phyloP scores from a whole-genome alignment of 1,140 invertebrate genomes.

The Episyrphus balteatus region DNA sequence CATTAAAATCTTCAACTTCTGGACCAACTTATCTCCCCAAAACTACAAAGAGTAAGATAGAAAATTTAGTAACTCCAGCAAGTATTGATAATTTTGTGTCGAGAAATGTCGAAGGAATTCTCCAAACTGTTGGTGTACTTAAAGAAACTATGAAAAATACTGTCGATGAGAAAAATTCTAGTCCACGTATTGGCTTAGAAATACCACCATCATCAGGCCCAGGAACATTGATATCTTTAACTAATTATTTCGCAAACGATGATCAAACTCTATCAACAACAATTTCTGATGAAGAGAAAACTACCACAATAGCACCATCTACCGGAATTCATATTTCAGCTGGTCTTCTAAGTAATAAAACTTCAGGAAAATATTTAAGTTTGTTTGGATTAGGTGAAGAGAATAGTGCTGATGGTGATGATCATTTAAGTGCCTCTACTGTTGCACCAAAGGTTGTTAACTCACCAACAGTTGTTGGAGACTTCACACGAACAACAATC shows the following conservation, averaged over 20 bases:
- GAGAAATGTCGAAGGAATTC: conserved; percentile 38
- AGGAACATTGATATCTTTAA: conserved; percentile 62
- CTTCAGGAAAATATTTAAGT: conserved; percentile 46
- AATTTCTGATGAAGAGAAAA: conserved; percentile 4
- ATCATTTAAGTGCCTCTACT: neutral
- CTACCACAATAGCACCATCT: too few relatives aligned
- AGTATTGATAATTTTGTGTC: conserved; percentile 20
- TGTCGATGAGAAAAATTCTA: conserved; percentile 21
- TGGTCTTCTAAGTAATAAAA: conserved; percentile 45
- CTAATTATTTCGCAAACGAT: conserved; percentile 62
- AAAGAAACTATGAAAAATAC: conserved; percentile 17
- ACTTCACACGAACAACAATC: conserved; percentile 24
- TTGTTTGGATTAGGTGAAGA: conserved; percentile 37
- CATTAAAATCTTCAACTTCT: conserved; percentile 14
- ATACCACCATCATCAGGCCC: conserved; percentile 59
- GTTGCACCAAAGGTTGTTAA: conserved; percentile 27
- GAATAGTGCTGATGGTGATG: conserved; percentile 4
- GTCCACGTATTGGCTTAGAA: conserved; percentile 45
- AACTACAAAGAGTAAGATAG: neutral
- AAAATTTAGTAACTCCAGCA: neutral
- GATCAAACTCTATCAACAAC: conserved; percentile 47
- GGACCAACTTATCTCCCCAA: conserved; percentile 33
- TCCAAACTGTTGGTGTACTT: conserved; percentile 34
- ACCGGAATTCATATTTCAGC: conserved; percentile 32
- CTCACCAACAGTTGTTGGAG: conserved; percentile 29